Percentiles rank a stretch among this genome's conserved stretches.
phyloP scores from a whole-genome alignment of 2,113 vertebrate genomes.

The Orientallactaga bullata region DNA sequence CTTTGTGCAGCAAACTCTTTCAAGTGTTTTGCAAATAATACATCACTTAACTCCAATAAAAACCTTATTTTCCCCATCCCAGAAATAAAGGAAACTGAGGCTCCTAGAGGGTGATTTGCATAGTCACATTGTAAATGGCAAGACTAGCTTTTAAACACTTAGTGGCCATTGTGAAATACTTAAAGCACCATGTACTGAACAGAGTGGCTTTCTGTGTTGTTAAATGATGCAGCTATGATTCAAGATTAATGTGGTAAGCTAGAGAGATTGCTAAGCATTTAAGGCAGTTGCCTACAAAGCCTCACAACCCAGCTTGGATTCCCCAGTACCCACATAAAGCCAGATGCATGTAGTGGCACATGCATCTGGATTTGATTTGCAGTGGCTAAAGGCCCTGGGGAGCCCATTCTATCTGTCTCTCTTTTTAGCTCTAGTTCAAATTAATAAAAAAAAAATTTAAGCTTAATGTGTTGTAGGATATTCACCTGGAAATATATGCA shows the following conservation, averaged over 20 bases:
- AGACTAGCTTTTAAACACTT: background rate
- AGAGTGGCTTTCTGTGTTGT: background rate
- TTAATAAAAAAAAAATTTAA: too few species aligned
- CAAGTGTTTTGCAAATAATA: background rate
- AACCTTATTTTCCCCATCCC: background rate
- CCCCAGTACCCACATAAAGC: too few species aligned
- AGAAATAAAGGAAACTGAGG: slow-evolving; percentile 50
- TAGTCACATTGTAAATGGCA: background rate
- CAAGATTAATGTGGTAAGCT: background rate
- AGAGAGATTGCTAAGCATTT: too few species aligned
- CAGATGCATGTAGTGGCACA: too few species aligned
- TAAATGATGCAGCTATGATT: slow-evolving; percentile 9
- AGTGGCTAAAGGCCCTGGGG: too few species aligned
- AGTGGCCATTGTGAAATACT: background rate
- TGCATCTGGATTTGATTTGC: too few species aligned
- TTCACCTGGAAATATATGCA: slow-evolving; percentile 18
- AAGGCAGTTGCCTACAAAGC: too few species aligned
- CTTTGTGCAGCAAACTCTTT: background rate
- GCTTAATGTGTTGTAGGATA: background rate
- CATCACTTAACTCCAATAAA: background rate
- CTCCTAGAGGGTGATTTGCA: background rate
- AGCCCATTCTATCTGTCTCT: too few species aligned
- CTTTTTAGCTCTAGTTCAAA: too few species aligned
- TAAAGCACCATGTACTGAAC: background rate
- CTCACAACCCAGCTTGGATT: too few species aligned